phyloP scores from a whole-genome alignment of 2,888 invertebrate species.

The Augiades crinisus region DNA sequence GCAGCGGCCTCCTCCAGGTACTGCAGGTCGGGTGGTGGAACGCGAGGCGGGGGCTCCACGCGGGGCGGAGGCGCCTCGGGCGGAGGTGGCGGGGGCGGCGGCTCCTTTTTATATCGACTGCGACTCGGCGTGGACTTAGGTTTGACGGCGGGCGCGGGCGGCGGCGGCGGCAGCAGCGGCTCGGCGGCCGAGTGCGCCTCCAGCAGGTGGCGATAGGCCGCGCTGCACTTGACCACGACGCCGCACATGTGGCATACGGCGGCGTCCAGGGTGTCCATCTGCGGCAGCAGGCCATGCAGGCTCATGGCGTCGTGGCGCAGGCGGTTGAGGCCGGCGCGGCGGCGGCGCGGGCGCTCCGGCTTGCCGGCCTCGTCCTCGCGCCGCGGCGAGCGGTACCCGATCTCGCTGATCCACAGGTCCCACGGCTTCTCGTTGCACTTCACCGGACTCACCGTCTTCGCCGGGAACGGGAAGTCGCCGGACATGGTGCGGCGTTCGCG shows the following conservation, averaged over 20 bases:
- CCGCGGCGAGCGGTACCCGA: slow-evolving; percentile 71
- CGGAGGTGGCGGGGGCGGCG: slow-evolving; percentile 58
- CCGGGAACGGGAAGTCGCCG: slow-evolving; percentile 63
- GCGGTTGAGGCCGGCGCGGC: slow-evolving; percentile 76
- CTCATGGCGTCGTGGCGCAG: slow-evolving; percentile 84
- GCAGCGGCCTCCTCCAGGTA: slow-evolving; percentile 61
- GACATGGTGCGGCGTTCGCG: slow-evolving; percentile 66
- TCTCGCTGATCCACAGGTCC: slow-evolving; percentile 76
- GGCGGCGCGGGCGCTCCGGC: slow-evolving; percentile 40
- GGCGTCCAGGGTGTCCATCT: slow-evolving; percentile 87
- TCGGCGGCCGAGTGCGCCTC: slow-evolving; percentile 73
- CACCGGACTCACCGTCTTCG: slow-evolving; percentile 70
- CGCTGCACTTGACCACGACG: slow-evolving; percentile 89
- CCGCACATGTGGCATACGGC: slow-evolving; percentile 90
- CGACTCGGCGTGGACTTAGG: slow-evolving; percentile 39
- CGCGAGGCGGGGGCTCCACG: no score
- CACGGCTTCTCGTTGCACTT: slow-evolving; percentile 77
- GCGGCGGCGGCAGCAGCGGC: slow-evolving; percentile 69
- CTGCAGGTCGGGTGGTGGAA: slow-evolving; percentile 61
- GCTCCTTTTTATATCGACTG: slow-evolving; percentile 60
- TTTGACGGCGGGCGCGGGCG: slow-evolving; percentile 52
- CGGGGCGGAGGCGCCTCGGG: slow-evolving; percentile 53
- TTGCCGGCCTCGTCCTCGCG: slow-evolving; percentile 62
- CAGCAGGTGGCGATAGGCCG: slow-evolving; percentile 87
- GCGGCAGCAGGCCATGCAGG: slow-evolving; percentile 89